These are phyloP conservation scores for Sebastes trivittatus DNA, from an alignment of 2,797 vertebrate species.

Conservation along the genomic window DNA sequence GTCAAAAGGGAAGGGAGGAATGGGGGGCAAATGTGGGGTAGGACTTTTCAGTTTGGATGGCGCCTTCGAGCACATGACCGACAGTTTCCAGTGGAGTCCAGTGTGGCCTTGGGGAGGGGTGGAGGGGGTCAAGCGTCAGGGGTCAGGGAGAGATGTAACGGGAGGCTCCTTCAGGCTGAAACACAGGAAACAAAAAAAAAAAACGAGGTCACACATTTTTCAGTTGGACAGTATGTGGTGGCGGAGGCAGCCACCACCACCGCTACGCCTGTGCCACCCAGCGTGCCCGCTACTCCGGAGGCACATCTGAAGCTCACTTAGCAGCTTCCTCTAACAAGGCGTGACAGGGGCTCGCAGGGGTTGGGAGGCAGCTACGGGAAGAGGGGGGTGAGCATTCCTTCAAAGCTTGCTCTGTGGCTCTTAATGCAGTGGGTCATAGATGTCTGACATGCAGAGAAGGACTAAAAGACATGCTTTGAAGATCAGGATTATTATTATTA, in stretches of 20 bases:
- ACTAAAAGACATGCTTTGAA: slow-evolving; percentile 50
- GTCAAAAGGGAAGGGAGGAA: slow-evolving; percentile 28
- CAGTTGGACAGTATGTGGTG: slow-evolving; percentile 2
- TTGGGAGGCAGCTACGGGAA: slow-evolving; percentile 7
- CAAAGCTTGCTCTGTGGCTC: slow-evolving; percentile 26
- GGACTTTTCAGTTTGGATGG: slow-evolving; percentile 29
- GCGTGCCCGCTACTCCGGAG: slow-evolving; percentile 38
- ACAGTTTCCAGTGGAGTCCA: slow-evolving; percentile 60
- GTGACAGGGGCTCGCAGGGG: slow-evolving; percentile 62
- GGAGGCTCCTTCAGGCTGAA: slow-evolving; percentile 64
- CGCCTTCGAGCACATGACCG: slow-evolving; percentile 32
- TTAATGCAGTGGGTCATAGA: slow-evolving; percentile 34
- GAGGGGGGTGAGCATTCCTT: slow-evolving; percentile 17
- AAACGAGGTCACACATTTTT: slow-evolving; percentile 59
- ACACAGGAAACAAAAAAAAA: slow-evolving; percentile 36
- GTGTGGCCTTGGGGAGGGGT: slow-evolving; percentile 17
- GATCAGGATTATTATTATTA: slow-evolving; percentile 46
- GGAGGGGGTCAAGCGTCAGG: slow-evolving; percentile 39
- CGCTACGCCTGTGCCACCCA: slow-evolving; percentile 53
- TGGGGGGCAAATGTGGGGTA: slow-evolving; percentile 1
- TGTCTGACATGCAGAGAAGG: slow-evolving; percentile 12
- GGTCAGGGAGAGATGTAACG: slow-evolving; percentile 31
- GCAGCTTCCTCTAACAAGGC: slow-evolving; percentile 67
- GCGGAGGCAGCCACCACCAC: slow-evolving; percentile 20
- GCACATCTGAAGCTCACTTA: slow-evolving; percentile 71